These are phyloP conservation scores for Bombus soroeensis DNA, from an alignment of 1,140 invertebrate species.

Conservation along the genomic window DNA sequence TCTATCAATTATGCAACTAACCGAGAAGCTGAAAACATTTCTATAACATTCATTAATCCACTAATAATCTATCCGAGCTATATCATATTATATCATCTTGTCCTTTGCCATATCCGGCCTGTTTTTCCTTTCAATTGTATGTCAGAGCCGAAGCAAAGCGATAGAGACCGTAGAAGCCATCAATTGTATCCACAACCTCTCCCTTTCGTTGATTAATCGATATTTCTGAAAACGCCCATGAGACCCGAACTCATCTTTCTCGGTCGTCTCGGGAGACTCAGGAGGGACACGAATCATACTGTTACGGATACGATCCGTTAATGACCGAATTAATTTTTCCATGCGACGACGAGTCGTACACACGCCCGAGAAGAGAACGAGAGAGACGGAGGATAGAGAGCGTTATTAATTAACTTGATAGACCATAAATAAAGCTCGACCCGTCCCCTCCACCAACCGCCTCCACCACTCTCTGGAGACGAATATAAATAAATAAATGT, in stretches of 20 bases:
- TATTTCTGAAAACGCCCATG: constrained; percentile 62
- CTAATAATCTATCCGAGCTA: too few species aligned
- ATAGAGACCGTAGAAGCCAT: too few species aligned
- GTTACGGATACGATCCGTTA: constrained; percentile 72
- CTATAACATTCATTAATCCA: too few species aligned
- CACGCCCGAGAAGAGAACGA: constrained; percentile 2
- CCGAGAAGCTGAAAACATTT: too few species aligned
- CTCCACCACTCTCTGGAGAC: constrained; percentile 73
- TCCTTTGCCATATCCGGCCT: neutral
- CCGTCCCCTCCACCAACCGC: constrained; percentile 47
- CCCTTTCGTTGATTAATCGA: constrained; percentile 65
- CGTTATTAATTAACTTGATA: constrained; percentile 82
- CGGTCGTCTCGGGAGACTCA: constrained; percentile 56
- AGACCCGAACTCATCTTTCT: constrained; percentile 59
- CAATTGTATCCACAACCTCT: constrained; percentile 28
- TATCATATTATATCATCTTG: too few species aligned
- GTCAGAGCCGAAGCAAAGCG: too few species aligned
- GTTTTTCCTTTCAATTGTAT: neutral
- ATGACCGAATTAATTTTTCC: constrained; percentile 77
- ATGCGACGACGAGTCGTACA: constrained; percentile 54
- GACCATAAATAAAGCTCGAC: constrained; percentile 78
- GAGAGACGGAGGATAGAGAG: constrained; percentile 39
- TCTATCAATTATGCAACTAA: too few species aligned
- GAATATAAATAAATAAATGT: constrained; percentile 83
- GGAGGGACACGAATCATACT: constrained; percentile 55